Percentiles rank a stretch among this genome's conserved stretches.
phyloP scores from a whole-genome alignment of 2,113 vertebrate genomes.

The Bubo blakistoni region DNA sequence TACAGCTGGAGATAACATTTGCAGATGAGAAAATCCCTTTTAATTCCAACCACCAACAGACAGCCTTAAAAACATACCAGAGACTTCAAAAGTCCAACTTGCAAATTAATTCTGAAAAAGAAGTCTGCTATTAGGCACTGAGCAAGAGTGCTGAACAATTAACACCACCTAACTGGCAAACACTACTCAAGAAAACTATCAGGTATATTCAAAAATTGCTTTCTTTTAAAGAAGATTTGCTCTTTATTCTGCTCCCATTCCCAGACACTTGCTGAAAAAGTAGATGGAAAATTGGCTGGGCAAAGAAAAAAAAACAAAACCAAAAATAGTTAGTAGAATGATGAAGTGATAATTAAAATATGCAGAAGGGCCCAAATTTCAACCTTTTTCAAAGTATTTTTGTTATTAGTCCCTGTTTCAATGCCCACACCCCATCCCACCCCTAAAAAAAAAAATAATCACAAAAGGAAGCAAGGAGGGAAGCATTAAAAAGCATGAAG shows the following conservation, averaged over 20 bases:
- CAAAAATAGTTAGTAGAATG: background rate
- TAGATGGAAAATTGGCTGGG: background rate
- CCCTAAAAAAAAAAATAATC: background rate
- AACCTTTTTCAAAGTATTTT: background rate
- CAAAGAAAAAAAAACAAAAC: background rate
- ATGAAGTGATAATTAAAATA: background rate
- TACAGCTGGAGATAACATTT: constrained; percentile 29
- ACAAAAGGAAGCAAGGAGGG: background rate
- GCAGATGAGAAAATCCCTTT: background rate
- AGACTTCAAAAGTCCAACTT: background rate
- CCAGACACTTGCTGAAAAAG: background rate
- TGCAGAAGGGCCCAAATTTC: background rate
- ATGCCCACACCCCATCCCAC: background rate
- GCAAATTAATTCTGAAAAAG: background rate
- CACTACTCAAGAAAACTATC: background rate
- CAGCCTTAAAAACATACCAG: background rate
- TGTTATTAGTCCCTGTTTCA: background rate
- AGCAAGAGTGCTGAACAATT: background rate
- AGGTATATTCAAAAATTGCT: background rate
- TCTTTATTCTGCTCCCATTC: background rate
- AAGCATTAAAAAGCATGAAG: background rate
- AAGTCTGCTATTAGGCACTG: background rate
- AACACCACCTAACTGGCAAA: background rate
- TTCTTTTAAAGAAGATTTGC: background rate
- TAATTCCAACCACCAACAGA: background rate